Conservation (phyloP, 2,113 vertebrate genomes). For the Montifringilla adamsi region DNA sequence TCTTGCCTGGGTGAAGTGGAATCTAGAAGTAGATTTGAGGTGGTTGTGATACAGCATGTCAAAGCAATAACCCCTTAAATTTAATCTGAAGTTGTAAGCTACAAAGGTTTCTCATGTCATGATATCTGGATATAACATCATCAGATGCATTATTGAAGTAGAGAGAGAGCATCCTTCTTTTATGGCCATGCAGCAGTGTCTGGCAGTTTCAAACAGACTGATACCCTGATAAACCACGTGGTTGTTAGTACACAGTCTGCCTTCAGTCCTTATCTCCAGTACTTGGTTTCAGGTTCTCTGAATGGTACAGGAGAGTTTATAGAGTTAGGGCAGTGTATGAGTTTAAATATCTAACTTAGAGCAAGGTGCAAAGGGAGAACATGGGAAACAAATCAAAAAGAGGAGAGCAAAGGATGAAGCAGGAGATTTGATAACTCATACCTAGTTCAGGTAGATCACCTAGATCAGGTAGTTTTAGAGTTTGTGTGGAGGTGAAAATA, state of each 20-base stretch:
- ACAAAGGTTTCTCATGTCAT: not conserved
- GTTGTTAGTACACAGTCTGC: not conserved
- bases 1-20: not conserved
- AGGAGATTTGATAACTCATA: not conserved
- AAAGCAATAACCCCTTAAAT: not conserved
- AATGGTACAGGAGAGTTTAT: not conserved
- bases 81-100: not conserved
- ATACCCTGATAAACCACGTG: not conserved
- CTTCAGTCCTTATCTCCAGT: not conserved
- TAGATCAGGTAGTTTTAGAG: not conserved
- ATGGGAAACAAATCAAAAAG: not conserved
- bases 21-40: not conserved
- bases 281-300: not conserved
- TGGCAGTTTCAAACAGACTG: not conserved
- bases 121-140: accelerated
- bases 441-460: not conserved
- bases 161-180: not conserved
- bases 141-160: not conserved
- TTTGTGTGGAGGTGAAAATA: not conserved
- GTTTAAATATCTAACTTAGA: not conserved
- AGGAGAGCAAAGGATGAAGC: not conserved
- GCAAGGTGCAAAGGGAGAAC: not conserved
- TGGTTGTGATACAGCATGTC: not conserved
- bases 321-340: not conserved
- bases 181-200: not conserved